Percentiles rank a stretch among this genome's conserved stretches.
Evolutionary conservation across 2,888 invertebrate species (phyloP).

Genomic region (Zygogramma bicolorata): DNA sequence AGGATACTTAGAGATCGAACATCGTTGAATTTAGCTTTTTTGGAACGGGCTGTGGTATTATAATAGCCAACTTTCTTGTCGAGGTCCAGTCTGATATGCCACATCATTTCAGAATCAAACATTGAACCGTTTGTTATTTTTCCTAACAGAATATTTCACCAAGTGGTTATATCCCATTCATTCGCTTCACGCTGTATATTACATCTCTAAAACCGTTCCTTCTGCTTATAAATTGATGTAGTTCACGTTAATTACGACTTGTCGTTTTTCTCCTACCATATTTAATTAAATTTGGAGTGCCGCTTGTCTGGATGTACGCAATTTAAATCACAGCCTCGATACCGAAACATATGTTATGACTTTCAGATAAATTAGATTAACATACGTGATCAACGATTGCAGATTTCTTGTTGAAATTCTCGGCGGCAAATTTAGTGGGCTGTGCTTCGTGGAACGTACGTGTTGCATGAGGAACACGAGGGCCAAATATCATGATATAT

Average conservation of each 20-base stretch:
- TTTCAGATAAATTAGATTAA: conserved; percentile 30
- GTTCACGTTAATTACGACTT: conserved; percentile 1
- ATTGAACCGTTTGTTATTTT: no score
- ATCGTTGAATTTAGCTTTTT: no score
- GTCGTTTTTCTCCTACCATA: conserved; percentile 23
- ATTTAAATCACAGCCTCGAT: conserved; percentile 33
- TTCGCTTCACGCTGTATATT: background rate
- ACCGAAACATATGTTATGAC: conserved; percentile 29
- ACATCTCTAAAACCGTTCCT: background rate
- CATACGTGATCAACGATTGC: conserved; percentile 22
- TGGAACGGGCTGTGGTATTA: no score
- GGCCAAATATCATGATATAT: background rate
- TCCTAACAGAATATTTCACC: no score
- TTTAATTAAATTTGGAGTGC: conserved; percentile 31
- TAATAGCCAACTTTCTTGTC: no score
- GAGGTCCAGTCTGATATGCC: no score
- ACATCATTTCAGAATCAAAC: no score
- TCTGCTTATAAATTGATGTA: background rate
- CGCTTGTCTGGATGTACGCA: conserved; percentile 22
- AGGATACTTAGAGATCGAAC: no score
- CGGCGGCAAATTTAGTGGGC: background rate
- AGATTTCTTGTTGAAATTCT: conserved; percentile 13
- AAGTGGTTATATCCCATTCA: no score
- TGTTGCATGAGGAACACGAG: background rate
- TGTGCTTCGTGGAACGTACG: background rate